Evolutionary conservation across 2,113 vertebrate genomes (phyloP).

Genomic region (zebrafish (Danio rerio)): DNA sequence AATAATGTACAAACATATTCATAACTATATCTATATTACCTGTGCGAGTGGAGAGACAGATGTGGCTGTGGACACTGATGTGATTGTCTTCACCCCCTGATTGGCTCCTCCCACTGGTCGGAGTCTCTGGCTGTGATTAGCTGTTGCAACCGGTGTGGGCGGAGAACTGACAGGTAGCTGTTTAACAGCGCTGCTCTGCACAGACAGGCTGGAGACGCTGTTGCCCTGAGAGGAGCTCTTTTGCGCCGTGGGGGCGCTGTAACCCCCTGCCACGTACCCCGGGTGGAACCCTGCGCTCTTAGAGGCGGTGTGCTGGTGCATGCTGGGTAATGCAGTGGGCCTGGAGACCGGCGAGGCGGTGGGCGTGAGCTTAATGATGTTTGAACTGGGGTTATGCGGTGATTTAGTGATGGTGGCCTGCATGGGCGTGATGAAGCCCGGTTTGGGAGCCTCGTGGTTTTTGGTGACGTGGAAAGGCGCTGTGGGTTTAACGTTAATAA

Average conservation of each 20-base stretch:
- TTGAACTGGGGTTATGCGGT: constrained; percentile 74
- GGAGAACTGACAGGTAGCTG: constrained; percentile 69
- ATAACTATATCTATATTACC: too few species aligned
- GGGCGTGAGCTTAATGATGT: constrained; percentile 78
- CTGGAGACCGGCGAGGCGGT: constrained; percentile 63
- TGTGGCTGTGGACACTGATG: constrained; percentile 66
- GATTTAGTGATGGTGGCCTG: constrained; percentile 82
- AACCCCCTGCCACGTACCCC: constrained; percentile 67
- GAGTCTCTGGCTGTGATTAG: constrained; percentile 69
- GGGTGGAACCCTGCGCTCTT: constrained; percentile 70
- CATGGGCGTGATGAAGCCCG: constrained; percentile 82
- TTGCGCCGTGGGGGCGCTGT: constrained; percentile 64
- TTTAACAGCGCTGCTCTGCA: constrained; percentile 68
- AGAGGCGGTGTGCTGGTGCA: constrained; percentile 69
- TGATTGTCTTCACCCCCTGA: constrained; percentile 74
- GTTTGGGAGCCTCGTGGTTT: constrained; percentile 67
- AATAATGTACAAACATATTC: too few species aligned
- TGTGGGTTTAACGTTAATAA: constrained; percentile 66
- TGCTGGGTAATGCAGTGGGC: constrained; percentile 62
- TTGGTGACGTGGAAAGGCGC: constrained; percentile 62
- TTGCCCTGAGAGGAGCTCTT: constrained; percentile 68
- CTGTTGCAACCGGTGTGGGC: constrained; percentile 45
- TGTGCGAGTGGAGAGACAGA: constrained; percentile 74
- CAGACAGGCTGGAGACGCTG: constrained; percentile 71
- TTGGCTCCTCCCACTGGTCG: constrained; percentile 66